Conservation (phyloP, 2,113 vertebrate species). For the Phyllostomus discolor region DNA sequence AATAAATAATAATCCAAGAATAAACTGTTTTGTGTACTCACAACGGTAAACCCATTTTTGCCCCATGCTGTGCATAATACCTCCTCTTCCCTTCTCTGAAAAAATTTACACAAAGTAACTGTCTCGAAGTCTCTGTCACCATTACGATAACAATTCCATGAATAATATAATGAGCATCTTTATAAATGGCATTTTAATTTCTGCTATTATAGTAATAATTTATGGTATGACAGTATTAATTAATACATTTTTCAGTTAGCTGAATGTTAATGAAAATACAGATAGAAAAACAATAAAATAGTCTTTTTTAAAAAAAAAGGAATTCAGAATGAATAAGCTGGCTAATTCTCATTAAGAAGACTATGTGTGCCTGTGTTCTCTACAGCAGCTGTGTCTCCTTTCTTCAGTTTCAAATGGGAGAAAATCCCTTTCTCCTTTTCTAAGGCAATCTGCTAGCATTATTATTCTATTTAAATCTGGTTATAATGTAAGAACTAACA, state of each 20-base stretch:
- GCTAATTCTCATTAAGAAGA: not conserved
- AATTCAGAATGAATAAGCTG: not conserved
- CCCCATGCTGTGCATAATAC: not conserved
- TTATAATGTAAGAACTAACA: not conserved
- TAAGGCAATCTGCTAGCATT: not conserved
- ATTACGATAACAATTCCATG: not conserved
- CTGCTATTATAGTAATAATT: not conserved
- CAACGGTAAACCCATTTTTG: no score
- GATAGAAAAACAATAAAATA: not conserved
- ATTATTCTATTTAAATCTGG: not conserved
- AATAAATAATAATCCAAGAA: not conserved
- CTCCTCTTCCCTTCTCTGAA: not conserved
- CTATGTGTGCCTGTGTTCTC: fast-evolving
- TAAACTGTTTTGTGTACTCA: no score
- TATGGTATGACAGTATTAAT: not conserved
- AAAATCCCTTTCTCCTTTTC: not conserved
- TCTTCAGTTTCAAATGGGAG: not conserved
- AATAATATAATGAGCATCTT: constrained; percentile 16
- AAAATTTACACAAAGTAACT: not conserved
- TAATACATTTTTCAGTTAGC: not conserved
- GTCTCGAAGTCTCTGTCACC: not conserved
- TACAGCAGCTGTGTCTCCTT: fast-evolving
- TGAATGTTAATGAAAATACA: not conserved
- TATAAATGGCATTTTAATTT: constrained; percentile 40
- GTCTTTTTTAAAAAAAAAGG: not conserved